Evolutionary conservation across 2,888 invertebrate genomes (phyloP).

Genomic region (Nephrotoma flavescens): DNA sequence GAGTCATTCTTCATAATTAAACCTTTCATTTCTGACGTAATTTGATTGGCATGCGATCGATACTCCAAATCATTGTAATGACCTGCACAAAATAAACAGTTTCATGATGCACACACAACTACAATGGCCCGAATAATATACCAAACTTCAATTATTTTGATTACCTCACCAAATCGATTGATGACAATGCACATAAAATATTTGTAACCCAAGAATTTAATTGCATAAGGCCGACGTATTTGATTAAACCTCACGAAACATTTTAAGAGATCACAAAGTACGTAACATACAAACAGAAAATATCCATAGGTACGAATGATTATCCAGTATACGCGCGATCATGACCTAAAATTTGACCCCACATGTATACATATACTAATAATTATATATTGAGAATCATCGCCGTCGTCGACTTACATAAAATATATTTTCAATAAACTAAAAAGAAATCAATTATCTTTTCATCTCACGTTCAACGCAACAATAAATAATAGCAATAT

Average conservation of each 20-base stretch:
- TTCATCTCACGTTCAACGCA: background rate
- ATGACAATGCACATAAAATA: background rate
- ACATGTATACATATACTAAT: background rate
- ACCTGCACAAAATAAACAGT: background rate
- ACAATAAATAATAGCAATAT: background rate
- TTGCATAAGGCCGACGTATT: background rate
- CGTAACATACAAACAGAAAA: background rate
- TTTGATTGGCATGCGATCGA: background rate
- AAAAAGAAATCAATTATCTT: background rate
- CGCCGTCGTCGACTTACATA: background rate
- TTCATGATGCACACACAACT: background rate
- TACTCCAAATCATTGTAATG: background rate
- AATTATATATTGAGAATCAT: background rate
- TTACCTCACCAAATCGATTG: background rate
- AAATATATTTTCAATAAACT: background rate
- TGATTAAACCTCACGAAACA: background rate
- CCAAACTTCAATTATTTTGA: background rate
- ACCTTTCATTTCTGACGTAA: background rate
- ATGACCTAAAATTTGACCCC: background rate
- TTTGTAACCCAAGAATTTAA: background rate
- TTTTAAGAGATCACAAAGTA: background rate
- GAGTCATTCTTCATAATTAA: background rate
- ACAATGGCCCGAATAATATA: background rate
- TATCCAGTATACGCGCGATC: background rate
- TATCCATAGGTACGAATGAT: background rate